Conservation (phyloP, 2,797 vertebrate genomes). For the Limosa lapponica region DNA sequence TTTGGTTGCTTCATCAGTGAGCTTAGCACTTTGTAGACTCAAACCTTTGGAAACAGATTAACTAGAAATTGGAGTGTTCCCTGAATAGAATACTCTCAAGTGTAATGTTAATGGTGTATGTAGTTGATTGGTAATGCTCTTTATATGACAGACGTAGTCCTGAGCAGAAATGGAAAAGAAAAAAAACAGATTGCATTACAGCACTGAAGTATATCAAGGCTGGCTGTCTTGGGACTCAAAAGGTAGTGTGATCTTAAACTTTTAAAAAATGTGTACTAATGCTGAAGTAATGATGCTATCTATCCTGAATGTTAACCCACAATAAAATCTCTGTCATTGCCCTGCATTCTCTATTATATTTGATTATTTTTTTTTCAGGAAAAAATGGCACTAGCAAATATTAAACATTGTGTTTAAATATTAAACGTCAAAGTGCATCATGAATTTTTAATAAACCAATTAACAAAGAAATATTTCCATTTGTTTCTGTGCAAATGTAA, state of each 20-base stretch:
- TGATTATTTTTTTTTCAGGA: background rate
- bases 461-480: slow-evolving; percentile 53
- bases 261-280: background rate
- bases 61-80: background rate
- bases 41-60: background rate
- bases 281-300: background rate
- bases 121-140: background rate
- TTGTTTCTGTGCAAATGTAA: slow-evolving; percentile 46
- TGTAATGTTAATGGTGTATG: background rate
- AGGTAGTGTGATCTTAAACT: background rate
- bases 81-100: background rate
- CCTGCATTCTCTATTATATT: background rate
- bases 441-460: slow-evolving; percentile 74
- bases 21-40: background rate
- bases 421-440: slow-evolving; percentile 68
- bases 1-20: background rate
- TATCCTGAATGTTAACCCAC: background rate
- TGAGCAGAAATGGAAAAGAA: background rate
- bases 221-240: background rate
- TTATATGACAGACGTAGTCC: background rate
- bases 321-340: background rate
- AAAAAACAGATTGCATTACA: background rate
- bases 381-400: slow-evolving; percentile 37
- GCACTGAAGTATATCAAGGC: background rate
- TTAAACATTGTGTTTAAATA: slow-evolving; percentile 72